Conservation (phyloP, 2,797 vertebrate genomes). For the Platalea minor region DNA sequence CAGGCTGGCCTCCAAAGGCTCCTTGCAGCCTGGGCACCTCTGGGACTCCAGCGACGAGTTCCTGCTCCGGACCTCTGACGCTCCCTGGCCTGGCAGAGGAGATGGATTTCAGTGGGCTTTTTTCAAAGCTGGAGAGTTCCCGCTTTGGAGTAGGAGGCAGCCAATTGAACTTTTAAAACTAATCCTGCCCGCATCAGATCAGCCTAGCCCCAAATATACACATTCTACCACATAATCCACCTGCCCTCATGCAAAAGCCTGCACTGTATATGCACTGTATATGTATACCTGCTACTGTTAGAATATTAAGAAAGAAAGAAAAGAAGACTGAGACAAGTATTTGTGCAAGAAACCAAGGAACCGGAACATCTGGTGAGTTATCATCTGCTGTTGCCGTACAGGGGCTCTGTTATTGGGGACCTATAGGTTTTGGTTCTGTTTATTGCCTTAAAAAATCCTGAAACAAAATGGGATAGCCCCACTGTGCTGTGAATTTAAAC, state of each 20-base stretch:
- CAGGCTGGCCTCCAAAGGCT: background rate
- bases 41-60: background rate
- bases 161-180: background rate
- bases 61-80: background rate
- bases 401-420: background rate
- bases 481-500: background rate
- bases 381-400: background rate
- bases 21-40: rapidly evolving
- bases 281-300: background rate
- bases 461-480: background rate
- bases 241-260: background rate
- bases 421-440: background rate
- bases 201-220: background rate
- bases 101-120: background rate
- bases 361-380: background rate
- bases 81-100: background rate
- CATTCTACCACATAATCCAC: background rate
- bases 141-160: background rate
- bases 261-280: background rate
- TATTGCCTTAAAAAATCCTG: background rate
- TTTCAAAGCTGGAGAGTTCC: background rate
- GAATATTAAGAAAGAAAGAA: background rate
- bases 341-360: background rate
- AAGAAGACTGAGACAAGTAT: background rate
- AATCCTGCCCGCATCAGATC: background rate